Percentiles rank a stretch among this genome's conserved stretches.
Conservation (phyloP, 2,888 invertebrate genomes). For the Lymantria monacha region DNA sequence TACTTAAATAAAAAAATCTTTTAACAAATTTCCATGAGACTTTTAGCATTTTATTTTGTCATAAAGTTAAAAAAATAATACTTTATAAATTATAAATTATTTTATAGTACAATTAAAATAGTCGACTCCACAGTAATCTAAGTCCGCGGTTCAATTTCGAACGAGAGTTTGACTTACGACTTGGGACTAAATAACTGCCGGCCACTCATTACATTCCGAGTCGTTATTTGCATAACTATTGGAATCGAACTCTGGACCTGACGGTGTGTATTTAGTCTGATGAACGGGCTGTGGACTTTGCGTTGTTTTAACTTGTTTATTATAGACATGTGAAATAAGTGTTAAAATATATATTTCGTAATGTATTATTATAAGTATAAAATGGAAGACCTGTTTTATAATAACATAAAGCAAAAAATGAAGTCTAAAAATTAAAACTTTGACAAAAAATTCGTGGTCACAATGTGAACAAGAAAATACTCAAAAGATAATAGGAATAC, state of each 20-base stretch:
- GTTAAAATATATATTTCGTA: slow-evolving; percentile 2
- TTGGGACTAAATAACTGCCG: slow-evolving; percentile 77
- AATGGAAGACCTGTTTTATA: too few species aligned
- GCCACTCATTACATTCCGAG: slow-evolving; percentile 76
- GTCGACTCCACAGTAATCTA: slow-evolving; percentile 38
- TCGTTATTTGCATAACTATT: slow-evolving; percentile 82
- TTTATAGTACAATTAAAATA: not conserved
- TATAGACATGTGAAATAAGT: slow-evolving; percentile 6
- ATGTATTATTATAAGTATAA: too few species aligned
- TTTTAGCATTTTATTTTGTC: too few species aligned
- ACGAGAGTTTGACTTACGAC: slow-evolving; percentile 77
- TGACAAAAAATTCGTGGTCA: too few species aligned
- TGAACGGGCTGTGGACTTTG: slow-evolving; percentile 65
- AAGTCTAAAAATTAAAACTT: too few species aligned
- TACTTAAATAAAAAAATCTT: too few species aligned
- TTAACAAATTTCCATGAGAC: too few species aligned
- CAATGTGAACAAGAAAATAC: too few species aligned
- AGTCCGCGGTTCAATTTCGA: slow-evolving; percentile 57
- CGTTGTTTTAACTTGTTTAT: slow-evolving; percentile 40
- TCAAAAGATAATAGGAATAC: too few species aligned
- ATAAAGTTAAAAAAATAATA: too few species aligned
- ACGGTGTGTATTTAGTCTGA: slow-evolving; percentile 77
- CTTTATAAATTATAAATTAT: not conserved
- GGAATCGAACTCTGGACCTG: slow-evolving; percentile 67
- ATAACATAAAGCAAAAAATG: too few species aligned